Base-by-base conservation (phyloP, 2,797 vertebrate genomes). In the Pelodytes ibericus region DNA sequence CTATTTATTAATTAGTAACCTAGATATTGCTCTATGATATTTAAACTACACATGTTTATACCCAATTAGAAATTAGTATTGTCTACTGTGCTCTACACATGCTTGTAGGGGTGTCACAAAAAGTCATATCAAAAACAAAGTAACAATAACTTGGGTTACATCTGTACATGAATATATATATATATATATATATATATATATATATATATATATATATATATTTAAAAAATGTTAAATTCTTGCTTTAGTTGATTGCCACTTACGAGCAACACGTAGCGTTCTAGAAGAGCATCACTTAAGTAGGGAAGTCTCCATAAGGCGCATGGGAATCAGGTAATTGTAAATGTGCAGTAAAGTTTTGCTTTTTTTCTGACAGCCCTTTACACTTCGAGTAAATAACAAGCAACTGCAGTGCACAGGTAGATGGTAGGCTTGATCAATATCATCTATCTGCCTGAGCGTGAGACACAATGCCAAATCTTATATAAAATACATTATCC, bases 211-310 rank as follows among this genome's bases (percentile, higher is more conserved):
- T 16, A 47, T 47, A 20, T 15, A 18, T 47, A 47, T 47, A 16
- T 47, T 11, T 11, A 36, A 36, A 36, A 1, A 6, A 58, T 58
- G 10, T 62, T 49, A 27, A 25, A 25, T 1, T 36, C 25, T 8
- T 10, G n/a, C 24, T 31, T 2, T 13, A 36, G 33, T 4, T 62
- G 84, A 84, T 82, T 86, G 77, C 73, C 83, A 87, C 84, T 86
- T 87, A 85, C 77, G 80, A 87, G 70, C 81, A 86, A 78, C 81
- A 82, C 25, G 2, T 33, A 60, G 18, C 31, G 44, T 25, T 73
- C 47, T 25, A 64, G 49, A 30, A 66, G 66, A 44, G 11, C 22
- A 30, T 47, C 36, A 58, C 33, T 24, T 74, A 65, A 65, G 57
- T 65, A 57, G 61, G n/a, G 24, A 20, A 47, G 33, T n/a, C 31